Percentiles rank a stretch among this genome's conserved stretches.
Conservation (phyloP, 2,888 invertebrate species). For the Aethes cnicana region DNA sequence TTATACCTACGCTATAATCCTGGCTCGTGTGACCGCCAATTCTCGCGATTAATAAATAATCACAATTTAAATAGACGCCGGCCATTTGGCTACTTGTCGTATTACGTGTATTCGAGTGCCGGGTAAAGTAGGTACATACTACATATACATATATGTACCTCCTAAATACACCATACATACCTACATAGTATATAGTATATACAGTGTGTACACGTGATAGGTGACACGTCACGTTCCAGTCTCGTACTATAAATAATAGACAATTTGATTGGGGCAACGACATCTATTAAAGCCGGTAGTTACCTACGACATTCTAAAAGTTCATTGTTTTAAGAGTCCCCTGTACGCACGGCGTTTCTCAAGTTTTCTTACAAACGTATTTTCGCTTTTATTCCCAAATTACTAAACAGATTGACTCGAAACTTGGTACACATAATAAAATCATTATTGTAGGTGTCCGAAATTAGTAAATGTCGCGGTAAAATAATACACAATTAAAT, state of each 20-base stretch:
- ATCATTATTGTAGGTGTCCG: too few species aligned
- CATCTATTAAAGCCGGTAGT: constrained; percentile 30
- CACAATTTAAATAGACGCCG: constrained; percentile 46
- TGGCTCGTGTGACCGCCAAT: constrained; percentile 22
- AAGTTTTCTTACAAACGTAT: too few species aligned
- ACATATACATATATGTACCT: too few species aligned
- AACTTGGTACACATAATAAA: too few species aligned
- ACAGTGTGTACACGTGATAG: constrained; percentile 6
- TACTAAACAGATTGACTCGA: too few species aligned
- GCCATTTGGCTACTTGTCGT: constrained; percentile 49
- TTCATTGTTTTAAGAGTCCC: too few species aligned
- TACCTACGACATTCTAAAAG: constrained; percentile 29
- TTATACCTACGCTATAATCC: constrained; percentile 17
- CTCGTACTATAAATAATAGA: constrained; percentile 29
- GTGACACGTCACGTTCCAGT: constrained; percentile 26
- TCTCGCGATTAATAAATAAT: constrained; percentile 45
- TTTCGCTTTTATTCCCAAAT: too few species aligned
- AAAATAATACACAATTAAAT: too few species aligned
- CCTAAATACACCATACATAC: too few species aligned
- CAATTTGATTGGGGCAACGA: constrained; percentile 35
- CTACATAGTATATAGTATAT: too few species aligned
- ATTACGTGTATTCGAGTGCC: constrained; percentile 31
- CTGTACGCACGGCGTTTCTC: too few species aligned
- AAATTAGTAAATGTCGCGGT: too few species aligned
- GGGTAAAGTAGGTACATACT: constrained; percentile 6